A percentile compares a stretch with the other conserved stretches of the same genome.
Conservation (phyloP, 2,113 vertebrate genomes). For the Cynoglossus semilaevis region DNA sequence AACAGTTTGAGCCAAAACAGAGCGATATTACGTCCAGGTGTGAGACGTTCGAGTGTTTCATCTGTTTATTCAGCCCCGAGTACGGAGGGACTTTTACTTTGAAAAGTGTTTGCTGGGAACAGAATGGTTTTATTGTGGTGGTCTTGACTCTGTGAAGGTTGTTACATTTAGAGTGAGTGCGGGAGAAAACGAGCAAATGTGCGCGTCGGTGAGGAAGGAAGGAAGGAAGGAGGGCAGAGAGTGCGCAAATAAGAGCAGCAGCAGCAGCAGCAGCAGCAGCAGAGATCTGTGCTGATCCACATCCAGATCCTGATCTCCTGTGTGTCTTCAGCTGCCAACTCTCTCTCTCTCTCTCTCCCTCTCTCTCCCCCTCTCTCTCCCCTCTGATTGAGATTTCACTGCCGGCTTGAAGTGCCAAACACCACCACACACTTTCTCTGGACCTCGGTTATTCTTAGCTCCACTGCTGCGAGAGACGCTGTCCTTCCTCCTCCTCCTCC, state of each 20-base stretch:
- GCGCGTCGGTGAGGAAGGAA: slow-evolving; percentile 45
- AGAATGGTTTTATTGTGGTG: fast-evolving
- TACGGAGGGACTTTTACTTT: slow-evolving; percentile 34
- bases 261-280: slow-evolving; percentile 54
- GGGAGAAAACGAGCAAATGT: slow-evolving; percentile 54
- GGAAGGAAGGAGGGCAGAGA: slow-evolving; percentile 64
- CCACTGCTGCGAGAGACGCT: slow-evolving; percentile 54
- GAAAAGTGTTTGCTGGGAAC: slow-evolving; percentile 19
- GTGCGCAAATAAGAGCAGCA: slow-evolving; percentile 63
- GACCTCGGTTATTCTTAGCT: slow-evolving; percentile 68
- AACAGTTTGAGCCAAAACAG: too few relatives aligned
- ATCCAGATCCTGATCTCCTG: slow-evolving; percentile 51
- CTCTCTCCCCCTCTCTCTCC: slow-evolving; percentile 8
- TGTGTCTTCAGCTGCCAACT: slow-evolving; percentile 58
- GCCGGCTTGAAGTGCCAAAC: slow-evolving; percentile 57
- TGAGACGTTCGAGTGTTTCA: background rate
- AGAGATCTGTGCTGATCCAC: slow-evolving; percentile 29
- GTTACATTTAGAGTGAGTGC: slow-evolving; percentile 58
- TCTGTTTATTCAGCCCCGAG: background rate
- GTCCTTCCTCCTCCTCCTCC: slow-evolving; percentile 62
- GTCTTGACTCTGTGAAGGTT: slow-evolving; percentile 33
- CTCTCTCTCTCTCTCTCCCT: slow-evolving; percentile 5
- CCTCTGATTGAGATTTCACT: slow-evolving; percentile 62
- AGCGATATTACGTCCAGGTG: too few relatives aligned
- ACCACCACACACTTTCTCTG: slow-evolving; percentile 57